phyloP scores from a whole-genome alignment of 2,888 invertebrate species.

The Keiferia lycopersicella region DNA sequence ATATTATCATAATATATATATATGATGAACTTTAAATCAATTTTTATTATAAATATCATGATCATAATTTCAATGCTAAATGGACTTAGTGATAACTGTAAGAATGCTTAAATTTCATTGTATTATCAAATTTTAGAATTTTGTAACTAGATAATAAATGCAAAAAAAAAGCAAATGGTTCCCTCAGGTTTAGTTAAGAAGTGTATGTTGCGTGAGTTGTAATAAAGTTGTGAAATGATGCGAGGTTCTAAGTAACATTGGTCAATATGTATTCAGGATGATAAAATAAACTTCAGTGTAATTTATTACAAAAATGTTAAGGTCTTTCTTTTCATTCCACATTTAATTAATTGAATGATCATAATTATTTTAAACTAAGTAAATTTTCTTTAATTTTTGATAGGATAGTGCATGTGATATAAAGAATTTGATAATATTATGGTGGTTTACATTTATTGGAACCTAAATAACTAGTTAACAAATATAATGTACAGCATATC shows the following conservation, averaged over 20 bases:
- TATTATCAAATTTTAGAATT: constrained; percentile 74
- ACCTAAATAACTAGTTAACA: constrained; percentile 18
- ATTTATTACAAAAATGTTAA: constrained; percentile 69
- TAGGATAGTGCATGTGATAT: constrained; percentile 15
- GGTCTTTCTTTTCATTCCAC: constrained; percentile 38
- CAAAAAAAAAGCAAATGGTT: constrained; percentile 52
- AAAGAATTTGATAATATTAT: background rate
- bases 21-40: constrained; percentile 72
- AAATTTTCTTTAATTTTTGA: constrained; percentile 5
- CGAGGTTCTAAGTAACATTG: constrained; percentile 63
- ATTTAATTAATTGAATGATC: background rate
- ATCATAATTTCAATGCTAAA: constrained; percentile 76
- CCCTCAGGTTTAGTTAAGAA: constrained; percentile 64
- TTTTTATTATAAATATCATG: constrained; percentile 74
- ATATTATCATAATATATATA: constrained; percentile 33
- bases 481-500: constrained; percentile 5
- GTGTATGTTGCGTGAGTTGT: constrained; percentile 74
- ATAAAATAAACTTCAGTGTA: constrained; percentile 81
- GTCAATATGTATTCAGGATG: constrained; percentile 78
- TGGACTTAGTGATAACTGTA: constrained; percentile 75
- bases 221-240: constrained; percentile 70
- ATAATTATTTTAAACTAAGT: constrained; percentile 12
- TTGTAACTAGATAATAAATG: constrained; percentile 67
- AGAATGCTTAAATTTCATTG: constrained; percentile 78
- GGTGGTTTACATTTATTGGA: constrained; percentile 10